Conservation (phyloP, 2,113 vertebrate genomes). For the Chloebia gouldiae region DNA sequence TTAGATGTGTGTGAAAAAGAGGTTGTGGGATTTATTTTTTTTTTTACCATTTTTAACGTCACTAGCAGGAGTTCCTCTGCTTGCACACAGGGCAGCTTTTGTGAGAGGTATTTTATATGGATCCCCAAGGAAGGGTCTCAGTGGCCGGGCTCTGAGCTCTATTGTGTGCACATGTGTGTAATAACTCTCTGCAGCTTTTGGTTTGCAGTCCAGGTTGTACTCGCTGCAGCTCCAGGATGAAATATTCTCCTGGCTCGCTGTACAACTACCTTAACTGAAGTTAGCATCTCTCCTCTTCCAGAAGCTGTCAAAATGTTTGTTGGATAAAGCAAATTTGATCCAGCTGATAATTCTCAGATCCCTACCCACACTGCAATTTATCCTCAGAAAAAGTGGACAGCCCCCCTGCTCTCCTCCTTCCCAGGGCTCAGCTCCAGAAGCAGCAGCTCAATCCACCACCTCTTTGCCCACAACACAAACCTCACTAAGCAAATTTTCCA, state of each 20-base stretch:
- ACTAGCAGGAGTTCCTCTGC: conserved; percentile 22
- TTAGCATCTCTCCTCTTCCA: not conserved
- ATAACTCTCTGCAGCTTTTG: not conserved
- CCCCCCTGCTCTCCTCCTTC: not conserved
- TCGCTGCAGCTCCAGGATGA: not conserved
- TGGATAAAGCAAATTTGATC: not conserved
- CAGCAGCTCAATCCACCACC: not conserved
- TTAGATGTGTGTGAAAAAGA: not conserved
- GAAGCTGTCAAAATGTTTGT: not conserved
- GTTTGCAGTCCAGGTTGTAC: not conserved
- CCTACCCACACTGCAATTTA: not conserved
- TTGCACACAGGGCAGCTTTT: conserved; percentile 50
- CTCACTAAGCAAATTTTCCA: not conserved
- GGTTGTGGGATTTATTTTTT: not conserved
- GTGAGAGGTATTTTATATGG: conserved; percentile 48
- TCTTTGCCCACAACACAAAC: not conserved
- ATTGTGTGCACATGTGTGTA: not conserved
- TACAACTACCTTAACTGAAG: not conserved
- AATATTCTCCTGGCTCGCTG: not conserved
- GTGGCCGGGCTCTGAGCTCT: not conserved
- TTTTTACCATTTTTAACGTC: not conserved
- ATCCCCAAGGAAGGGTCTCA: conserved; percentile 50
- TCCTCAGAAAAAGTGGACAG: not conserved
- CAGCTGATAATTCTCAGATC: not conserved
- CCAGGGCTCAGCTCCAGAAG: not conserved